A percentile compares a stretch with the other conserved stretches of the same genome.
These are phyloP conservation scores for Tyria jacobaeae DNA, from an alignment of 2,888 invertebrate species.

Conservation along the genomic window DNA sequence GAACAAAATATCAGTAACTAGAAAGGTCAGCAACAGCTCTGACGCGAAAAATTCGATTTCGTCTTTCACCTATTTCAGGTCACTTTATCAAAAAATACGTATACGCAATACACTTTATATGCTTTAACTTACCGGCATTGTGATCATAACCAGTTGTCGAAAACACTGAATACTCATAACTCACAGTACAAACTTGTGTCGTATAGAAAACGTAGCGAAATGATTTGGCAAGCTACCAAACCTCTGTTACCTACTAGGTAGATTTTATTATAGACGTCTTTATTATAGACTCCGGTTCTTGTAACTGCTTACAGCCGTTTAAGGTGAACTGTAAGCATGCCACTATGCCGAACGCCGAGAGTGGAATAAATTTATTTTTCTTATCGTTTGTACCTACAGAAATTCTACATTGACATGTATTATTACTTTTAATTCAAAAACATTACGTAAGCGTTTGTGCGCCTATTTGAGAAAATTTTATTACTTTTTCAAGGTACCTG, in stretches of 20 bases:
- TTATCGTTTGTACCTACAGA: neutral
- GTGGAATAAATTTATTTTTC: neutral
- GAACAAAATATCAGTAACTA: too few species aligned
- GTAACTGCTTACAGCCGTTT: conserved; percentile 39
- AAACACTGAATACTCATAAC: conserved; percentile 22
- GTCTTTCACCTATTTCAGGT: too few species aligned
- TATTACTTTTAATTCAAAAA: neutral
- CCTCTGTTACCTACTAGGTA: conserved; percentile 51
- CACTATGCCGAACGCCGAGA: conserved; percentile 23
- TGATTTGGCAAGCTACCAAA: conserved; percentile 69
- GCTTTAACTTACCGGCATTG: neutral
- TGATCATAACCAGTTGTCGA: conserved; percentile 11
- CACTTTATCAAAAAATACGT: too few species aligned
- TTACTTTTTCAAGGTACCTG: neutral
- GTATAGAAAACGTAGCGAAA: conserved; percentile 54
- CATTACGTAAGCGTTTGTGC: neutral
- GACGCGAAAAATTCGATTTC: too few species aligned
- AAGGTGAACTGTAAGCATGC: conserved; percentile 39
- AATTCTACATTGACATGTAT: neutral
- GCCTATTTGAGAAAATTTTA: neutral
- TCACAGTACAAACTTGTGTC: conserved; percentile 34
- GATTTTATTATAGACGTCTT: conserved; percentile 65
- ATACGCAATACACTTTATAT: neutral
- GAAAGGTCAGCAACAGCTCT: too few species aligned
- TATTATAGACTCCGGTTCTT: conserved; percentile 58